Evolutionary conservation across 2,797 vertebrate genomes (phyloP), one percentile per base, ranked within the genome.

Genomic region (Oceanodroma leucorhoa): DNA sequence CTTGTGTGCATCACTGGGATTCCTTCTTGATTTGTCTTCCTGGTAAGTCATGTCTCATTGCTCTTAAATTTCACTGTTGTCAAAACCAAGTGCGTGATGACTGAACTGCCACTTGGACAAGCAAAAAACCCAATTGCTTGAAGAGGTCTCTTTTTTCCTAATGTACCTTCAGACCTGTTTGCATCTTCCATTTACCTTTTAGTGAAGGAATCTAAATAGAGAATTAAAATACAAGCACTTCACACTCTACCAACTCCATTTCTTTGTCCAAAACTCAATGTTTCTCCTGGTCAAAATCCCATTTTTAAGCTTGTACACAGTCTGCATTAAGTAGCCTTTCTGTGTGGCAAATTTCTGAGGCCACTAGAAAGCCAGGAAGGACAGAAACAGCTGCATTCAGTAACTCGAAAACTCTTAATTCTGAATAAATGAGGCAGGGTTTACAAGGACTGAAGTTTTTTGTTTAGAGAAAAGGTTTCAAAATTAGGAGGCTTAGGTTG

Each of bases 381-480:
- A 72, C 48, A 89, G 86, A 83, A 83, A 60, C 21, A 87, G 64
- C 78, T 90, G 89, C 54, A 54, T 46, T 85, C 72, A 50, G 43
- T 85, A 82, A 83, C 54, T 76, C 6, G 1, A 66, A 70, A 87
- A 45, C 50, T 66, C 76, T 85, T 58, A 64, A 73, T 58, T 87
- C 84, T 77, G 82, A 81, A 65, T 55, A 69, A 84, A 75, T 14
- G 20, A 62, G 20, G 9, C 53, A 26, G 6, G 6, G 1, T 90
- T 91, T 90, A 75, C 30, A 43, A 54, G 83, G 66, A 16, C 23
- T 87, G 23, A 76, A 51, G 19, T 15, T 66, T 79, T 88, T 77
- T 92, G 38, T 62, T 93, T 87, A 78, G 61, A 76, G 61, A 50
- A 57, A 62, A 89, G 14, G 26, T 78, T 89, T 91, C 61, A 69